These are phyloP conservation scores for Propsilocerus akamusi DNA, from an alignment of 1,140 invertebrate species.

Conservation along the genomic window DNA sequence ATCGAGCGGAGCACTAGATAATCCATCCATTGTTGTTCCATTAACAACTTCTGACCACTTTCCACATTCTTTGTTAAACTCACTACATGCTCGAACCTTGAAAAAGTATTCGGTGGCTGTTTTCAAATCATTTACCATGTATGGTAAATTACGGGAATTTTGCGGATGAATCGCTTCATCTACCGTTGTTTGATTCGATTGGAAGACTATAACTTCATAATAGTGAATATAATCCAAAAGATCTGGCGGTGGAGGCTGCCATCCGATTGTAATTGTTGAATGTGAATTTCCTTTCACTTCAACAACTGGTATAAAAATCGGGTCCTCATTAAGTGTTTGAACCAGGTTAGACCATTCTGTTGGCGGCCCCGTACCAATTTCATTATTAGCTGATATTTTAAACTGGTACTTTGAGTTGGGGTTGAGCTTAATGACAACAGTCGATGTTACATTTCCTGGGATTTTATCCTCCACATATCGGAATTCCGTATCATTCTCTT, in stretches of 20 bases:
- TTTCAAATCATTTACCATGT: constrained; percentile 56
- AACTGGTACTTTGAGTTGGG: constrained; percentile 41
- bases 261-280: constrained; percentile 58
- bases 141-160: constrained; percentile 39
- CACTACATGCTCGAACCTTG: constrained; percentile 52
- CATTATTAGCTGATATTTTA: constrained; percentile 31
- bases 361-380: constrained; percentile 27
- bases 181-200: constrained; percentile 29
- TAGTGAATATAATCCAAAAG: constrained; percentile 53
- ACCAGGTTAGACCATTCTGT: constrained; percentile 30
- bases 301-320: constrained; percentile 55
- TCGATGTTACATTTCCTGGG: constrained; percentile 35
- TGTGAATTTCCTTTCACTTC: constrained; percentile 56
- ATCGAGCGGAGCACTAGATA: constrained; percentile 18
- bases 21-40: constrained; percentile 62
- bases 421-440: constrained; percentile 37
- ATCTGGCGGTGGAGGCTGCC: constrained; percentile 42
- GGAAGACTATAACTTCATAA: constrained; percentile 44
- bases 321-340: constrained; percentile 46
- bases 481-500: constrained; percentile 27
- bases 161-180: constrained; percentile 41
- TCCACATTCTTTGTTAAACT: constrained; percentile 53
- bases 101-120: constrained; percentile 60
- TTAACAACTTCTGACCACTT: constrained; percentile 52
- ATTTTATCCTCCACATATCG: constrained; percentile 32